Percentiles rank a stretch among this genome's conserved stretches.
These are phyloP conservation scores for Tupaia tana DNA, from an alignment of 2,113 vertebrate genomes.

Conservation along the genomic window DNA sequence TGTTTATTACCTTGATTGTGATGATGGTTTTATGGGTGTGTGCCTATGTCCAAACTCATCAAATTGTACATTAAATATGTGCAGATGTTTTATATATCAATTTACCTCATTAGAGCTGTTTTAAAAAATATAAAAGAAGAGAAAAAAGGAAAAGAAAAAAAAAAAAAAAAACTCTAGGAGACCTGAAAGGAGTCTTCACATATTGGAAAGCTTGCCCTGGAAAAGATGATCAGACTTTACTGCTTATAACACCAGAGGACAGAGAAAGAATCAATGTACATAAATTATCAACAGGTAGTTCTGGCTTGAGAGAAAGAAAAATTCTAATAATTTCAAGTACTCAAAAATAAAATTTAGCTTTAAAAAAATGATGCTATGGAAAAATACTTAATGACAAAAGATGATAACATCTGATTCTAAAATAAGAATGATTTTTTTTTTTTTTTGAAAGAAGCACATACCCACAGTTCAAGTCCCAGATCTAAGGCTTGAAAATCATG, in stretches of 20 bases:
- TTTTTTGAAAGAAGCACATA: too few species aligned
- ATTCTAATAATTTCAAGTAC: not conserved
- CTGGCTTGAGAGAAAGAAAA: constrained; percentile 22
- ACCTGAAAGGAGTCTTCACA: not conserved
- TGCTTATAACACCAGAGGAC: not conserved
- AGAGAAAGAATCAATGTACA: not conserved
- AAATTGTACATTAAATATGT: not conserved
- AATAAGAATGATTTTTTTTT: constrained; percentile 1
- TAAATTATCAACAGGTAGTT: not conserved
- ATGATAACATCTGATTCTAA: not conserved
- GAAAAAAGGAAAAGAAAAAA: too few species aligned
- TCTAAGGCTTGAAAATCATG: too few species aligned
- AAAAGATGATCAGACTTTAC: not conserved
- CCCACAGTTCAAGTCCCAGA: too few species aligned
- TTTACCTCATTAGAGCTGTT: not conserved
- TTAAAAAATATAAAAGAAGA: not conserved
- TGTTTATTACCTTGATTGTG: not conserved
- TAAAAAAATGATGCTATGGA: not conserved
- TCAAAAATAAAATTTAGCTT: constrained; percentile 2
- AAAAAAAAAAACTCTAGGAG: not conserved
- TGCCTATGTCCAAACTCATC: not conserved
- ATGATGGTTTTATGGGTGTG: not conserved
- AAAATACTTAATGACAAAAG: not conserved
- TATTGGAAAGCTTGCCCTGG: not conserved
- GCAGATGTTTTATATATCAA: not conserved